Base-by-base conservation (phyloP, 2,113 vertebrate species). In the Syngnathus typhle region DNA sequence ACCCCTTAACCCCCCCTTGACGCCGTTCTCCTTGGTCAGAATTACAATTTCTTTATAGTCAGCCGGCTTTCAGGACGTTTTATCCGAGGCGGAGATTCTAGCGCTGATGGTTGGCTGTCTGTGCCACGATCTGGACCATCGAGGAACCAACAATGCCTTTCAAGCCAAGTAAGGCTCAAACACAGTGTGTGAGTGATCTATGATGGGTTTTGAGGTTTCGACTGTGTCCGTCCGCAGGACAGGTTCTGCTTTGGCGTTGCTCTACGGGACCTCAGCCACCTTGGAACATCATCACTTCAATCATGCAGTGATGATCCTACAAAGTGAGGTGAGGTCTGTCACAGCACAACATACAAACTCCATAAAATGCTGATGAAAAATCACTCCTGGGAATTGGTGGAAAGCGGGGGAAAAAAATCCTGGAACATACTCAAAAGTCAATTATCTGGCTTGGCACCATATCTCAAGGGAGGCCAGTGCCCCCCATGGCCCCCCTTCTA, bases 291-390 rank as follows among this genome's bases (percentile, higher is more conserved):
- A 93, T 69, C 92, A 93, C 70, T 93, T 93, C 80, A 92, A 93
- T 83, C 92, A 92, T n/a, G 91, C 92, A 13, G 91, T 92, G 70
- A 93, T 93, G 91, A 93, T 93, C 73, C 88, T 93, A 16, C 92
- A 92, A 79, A 93, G 92, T 67, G 90, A 92, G 92, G 91, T 92
- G 67, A 80, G 83, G 21, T 13, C 59, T 32, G 27, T 32, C 27
- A 32, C 27, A 32, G 27, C 3, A 32, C 27, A 32, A 32, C 27
- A 32, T n/a, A n/a, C n/a, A n/a, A n/a, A n/a, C n/a, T n/a, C 27
- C 27, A 32, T 32, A 32, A 32, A 32, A 32, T 32, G 27, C 27
- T 3, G 16, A 18, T 49, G 16, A 6, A 18, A 46, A 19, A 46
- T 46, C 46, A 49, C 46, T 32, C 27, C 27, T 32, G 27, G 27